A percentile compares a stretch with the other conserved stretches of the same genome.
phyloP scores from a whole-genome alignment of 2,797 vertebrate species.

The Coregonus ussuriensis region DNA sequence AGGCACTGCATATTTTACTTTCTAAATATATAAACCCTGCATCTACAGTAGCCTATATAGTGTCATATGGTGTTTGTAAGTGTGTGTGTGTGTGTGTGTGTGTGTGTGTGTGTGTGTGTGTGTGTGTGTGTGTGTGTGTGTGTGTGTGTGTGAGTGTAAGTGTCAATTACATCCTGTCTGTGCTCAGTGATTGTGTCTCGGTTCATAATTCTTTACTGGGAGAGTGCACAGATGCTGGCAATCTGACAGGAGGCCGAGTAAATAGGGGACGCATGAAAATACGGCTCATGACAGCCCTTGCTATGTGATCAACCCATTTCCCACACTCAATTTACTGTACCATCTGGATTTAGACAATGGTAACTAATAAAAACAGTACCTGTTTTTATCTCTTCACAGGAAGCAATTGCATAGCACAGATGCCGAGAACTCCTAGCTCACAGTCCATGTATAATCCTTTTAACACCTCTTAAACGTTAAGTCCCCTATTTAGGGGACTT shows the following conservation, averaged over 20 bases:
- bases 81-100: neutral
- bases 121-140: too few relatives aligned
- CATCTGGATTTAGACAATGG: constrained; percentile 48
- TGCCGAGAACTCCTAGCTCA: neutral
- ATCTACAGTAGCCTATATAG: neutral
- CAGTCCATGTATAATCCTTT: neutral
- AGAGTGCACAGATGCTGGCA: constrained; percentile 35
- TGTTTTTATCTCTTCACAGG: neutral
- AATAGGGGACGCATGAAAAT: constrained; percentile 54
- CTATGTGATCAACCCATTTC: constrained; percentile 65
- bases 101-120: too few relatives aligned
- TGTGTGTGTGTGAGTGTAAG: neutral
- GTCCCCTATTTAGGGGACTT: too few relatives aligned
- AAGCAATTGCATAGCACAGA: neutral
- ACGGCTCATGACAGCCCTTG: constrained; percentile 65
- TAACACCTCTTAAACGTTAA: too few relatives aligned
- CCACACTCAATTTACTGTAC: constrained; percentile 53
- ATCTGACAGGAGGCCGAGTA: constrained; percentile 41
- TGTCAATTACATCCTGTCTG: constrained; percentile 1
- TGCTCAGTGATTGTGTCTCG: constrained; percentile 17
- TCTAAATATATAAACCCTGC: neutral
- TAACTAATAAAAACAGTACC: constrained; percentile 1
- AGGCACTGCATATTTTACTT: too few relatives aligned
- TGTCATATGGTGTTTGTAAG: neutral
- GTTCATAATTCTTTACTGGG: constrained; percentile 40